Conservation (phyloP, 2,888 invertebrate genomes). For the Dolomedes plantarius region DNA sequence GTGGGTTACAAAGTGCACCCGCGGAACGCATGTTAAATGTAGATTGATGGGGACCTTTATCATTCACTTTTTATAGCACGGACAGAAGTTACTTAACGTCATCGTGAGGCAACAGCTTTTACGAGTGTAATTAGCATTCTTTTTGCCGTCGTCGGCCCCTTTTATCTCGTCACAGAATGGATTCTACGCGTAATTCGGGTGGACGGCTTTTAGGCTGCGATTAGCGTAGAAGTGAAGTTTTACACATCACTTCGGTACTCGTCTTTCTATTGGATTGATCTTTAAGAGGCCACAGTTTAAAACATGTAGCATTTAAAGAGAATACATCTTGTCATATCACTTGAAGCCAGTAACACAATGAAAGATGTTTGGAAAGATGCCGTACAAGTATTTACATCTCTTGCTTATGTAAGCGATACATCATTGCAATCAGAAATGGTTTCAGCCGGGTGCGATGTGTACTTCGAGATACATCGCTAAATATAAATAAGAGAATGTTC, state of each 20-base stretch:
- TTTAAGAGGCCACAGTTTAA: not conserved
- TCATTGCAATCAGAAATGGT: too few species aligned
- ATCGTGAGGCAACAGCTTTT: conserved; percentile 37
- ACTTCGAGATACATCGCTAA: too few species aligned
- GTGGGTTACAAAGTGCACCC: conserved; percentile 9
- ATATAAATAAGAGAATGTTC: too few species aligned
- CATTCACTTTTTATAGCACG: conserved; percentile 41
- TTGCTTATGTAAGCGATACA: not conserved
- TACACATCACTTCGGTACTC: not conserved
- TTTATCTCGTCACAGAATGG: conserved; percentile 42
- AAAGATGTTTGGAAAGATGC: not conserved
- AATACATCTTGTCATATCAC: not conserved
- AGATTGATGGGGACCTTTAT: conserved; percentile 49
- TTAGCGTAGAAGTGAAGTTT: conserved; percentile 7
- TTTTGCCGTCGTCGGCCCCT: conserved; percentile 34
- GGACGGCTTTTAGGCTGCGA: conserved; percentile 37
- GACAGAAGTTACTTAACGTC: conserved; percentile 46
- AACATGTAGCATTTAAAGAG: not conserved
- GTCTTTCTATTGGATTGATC: not conserved
- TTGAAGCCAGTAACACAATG: not conserved
- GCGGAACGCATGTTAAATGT: conserved; percentile 39
- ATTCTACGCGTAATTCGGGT: conserved; percentile 36
- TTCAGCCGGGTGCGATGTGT: too few species aligned
- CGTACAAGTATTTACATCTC: not conserved
- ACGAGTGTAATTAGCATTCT: conserved; percentile 62